phyloP scores from a whole-genome alignment of 2,888 invertebrate genomes.

The Dorcus parallelipipedus region DNA sequence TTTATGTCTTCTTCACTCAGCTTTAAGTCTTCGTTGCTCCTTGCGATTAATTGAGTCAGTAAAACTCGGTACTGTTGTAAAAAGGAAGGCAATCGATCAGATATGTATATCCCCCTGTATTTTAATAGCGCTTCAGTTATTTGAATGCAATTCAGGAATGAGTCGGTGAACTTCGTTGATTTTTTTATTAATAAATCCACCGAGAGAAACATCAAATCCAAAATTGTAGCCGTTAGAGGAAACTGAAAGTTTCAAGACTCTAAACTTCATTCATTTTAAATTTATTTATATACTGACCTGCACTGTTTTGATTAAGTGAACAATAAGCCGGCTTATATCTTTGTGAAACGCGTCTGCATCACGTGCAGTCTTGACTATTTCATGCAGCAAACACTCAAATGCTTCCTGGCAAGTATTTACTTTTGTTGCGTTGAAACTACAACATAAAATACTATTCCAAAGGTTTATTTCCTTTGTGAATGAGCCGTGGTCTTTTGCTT shows the following conservation, averaged over 20 bases:
- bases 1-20: conserved; percentile 22
- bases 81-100: conserved; percentile 43
- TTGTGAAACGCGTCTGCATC: conserved; percentile 27
- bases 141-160: conserved; percentile 30
- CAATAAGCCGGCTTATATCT: conserved; percentile 35
- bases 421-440: conserved; percentile 39
- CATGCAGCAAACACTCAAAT: conserved; percentile 34
- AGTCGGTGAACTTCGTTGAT: conserved; percentile 27
- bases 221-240: conserved; percentile 1
- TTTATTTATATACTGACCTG: conserved; percentile 32
- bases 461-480: conserved; percentile 30
- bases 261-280: no score
- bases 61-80: conserved; percentile 41
- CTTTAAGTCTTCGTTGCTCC: conserved; percentile 33
- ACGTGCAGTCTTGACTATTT: conserved; percentile 27
- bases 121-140: conserved; percentile 40
- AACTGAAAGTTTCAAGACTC: conserved; percentile 3
- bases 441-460: conserved; percentile 37
- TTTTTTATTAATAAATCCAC: no score
- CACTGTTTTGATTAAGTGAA: conserved; percentile 34
- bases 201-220: no score
- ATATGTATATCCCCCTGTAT: conserved; percentile 37
- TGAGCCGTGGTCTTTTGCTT: conserved; percentile 13
- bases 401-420: conserved; percentile 32
- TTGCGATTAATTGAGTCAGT: conserved; percentile 34